Base-by-base conservation (phyloP, 2,888 invertebrate species). In the Axea sp. region DNA sequence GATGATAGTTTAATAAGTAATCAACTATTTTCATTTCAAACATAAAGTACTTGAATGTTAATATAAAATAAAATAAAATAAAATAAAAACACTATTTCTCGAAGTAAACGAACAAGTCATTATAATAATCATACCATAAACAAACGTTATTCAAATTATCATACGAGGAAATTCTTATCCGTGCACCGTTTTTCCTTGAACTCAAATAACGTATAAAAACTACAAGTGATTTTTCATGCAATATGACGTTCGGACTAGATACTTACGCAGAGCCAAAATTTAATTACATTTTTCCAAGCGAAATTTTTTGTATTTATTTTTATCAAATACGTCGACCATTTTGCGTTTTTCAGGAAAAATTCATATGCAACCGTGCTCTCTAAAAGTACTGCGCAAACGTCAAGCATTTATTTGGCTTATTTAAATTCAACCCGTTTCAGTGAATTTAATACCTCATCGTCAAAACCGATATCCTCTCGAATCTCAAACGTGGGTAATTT, bases 401-500 rank as follows among this genome's bases (percentile, higher is more conserved):
- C 33, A 9, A 17, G 53, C 45, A 39, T 64, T 72, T 59, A 55
- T 72, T 55, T 49, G 41, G 55, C 57, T 71, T 51, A 59, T 64
- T 72, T 64, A 59, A 65, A 72, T 72, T 64, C 64, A 37, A 37
- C 62, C 41, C 26, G 43, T 55, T 64, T 51, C 57, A 33, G 39
- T 15, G 28, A 62, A 33, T 51, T 72, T n/a, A n/a, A n/a, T n/a
- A n/a, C n/a, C n/a, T 65, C 39, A 37, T 59, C 72, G 35, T 57
- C 49, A n/a, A 59, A 72, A 64, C 64, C 72, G 62, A 72, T 71
- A 71, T 57, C 39, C 57, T 11, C 33, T 43, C 35, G 55, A 62
- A 59, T 51, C 47, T 26, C n/a, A n/a, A n/a, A n/a, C n/a, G n/a
- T n/a, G n/a, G n/a, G n/a, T n/a, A n/a, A n/a, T n/a, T n/a, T n/a